A percentile compares a stretch with the other conserved stretches of the same genome.
phyloP scores from a whole-genome alignment of 2,888 invertebrate genomes.

The Drosophila putrida region DNA sequence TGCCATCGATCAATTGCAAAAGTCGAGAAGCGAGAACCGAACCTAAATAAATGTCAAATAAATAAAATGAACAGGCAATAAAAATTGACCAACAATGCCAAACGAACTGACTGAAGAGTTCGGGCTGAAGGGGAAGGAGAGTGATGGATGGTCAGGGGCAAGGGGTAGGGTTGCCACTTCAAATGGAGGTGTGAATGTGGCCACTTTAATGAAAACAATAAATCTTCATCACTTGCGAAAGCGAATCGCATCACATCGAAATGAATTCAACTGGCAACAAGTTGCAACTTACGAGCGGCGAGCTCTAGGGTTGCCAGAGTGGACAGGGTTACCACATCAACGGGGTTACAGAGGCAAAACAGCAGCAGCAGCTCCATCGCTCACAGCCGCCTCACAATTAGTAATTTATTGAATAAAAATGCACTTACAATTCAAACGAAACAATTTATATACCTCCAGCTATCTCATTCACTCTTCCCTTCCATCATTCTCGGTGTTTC shows the following conservation, averaged over 20 bases:
- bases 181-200: conserved; percentile 75
- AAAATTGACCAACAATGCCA: conserved; percentile 27
- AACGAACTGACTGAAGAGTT: background rate
- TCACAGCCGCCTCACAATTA: conserved; percentile 35
- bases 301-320: conserved; percentile 20
- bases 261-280: conserved; percentile 56
- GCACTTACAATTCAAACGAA: conserved; percentile 65
- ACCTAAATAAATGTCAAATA: conserved; percentile 77
- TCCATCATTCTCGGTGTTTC: background rate
- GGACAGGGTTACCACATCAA: conserved; percentile 13
- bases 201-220: conserved; percentile 76
- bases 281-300: conserved; percentile 13
- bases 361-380: background rate
- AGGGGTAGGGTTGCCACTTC: conserved; percentile 32
- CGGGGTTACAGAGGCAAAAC: background rate
- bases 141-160: background rate
- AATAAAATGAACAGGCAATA: conserved; percentile 72
- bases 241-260: conserved; percentile 48
- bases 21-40: conserved; percentile 43
- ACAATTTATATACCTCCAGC: conserved; percentile 56
- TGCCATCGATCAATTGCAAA: conserved; percentile 63
- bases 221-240: conserved; percentile 70
- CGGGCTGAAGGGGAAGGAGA: background rate
- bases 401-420: conserved; percentile 71
- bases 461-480: background rate